These are phyloP conservation scores for Aphidius gifuensis DNA, from an alignment of 1,140 invertebrate species.

Conservation along the genomic window DNA sequence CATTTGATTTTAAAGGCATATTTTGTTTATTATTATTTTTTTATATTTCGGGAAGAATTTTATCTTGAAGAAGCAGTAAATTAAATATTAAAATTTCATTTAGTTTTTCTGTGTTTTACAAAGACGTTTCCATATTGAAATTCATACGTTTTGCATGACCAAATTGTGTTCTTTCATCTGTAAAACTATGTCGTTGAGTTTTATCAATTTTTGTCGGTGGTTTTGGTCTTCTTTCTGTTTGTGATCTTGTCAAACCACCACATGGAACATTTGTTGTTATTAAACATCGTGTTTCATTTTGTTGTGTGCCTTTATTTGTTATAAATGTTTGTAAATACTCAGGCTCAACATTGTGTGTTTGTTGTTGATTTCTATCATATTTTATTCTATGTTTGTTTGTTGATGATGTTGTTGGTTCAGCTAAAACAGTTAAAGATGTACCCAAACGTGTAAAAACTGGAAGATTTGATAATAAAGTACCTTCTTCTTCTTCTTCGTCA, in stretches of 20 bases:
- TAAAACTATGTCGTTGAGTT: constrained; percentile 17
- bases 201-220: constrained; percentile 25
- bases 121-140: constrained; percentile 50
- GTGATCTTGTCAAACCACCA: constrained; percentile 35
- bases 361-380: constrained; percentile 31
- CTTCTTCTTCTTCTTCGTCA: constrained; percentile 42
- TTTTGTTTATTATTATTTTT: background rate
- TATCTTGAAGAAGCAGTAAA: too few relatives aligned
- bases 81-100: too few relatives aligned
- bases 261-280: background rate
- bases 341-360: constrained; percentile 32
- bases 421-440: constrained; percentile 47
- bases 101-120: constrained; percentile 33
- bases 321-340: constrained; percentile 22
- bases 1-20: constrained; percentile 20
- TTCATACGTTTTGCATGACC: constrained; percentile 36
- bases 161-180: constrained; percentile 23
- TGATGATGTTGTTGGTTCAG: constrained; percentile 16
- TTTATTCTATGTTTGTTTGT: constrained; percentile 12
- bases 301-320: background rate
- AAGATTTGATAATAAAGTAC: constrained; percentile 54
- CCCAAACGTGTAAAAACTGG: constrained; percentile 56
- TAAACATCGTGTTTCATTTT: constrained; percentile 5
- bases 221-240: constrained; percentile 40
- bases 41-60: background rate